Evolutionary conservation across 2,113 vertebrate genomes (phyloP), one percentile per base, ranked within the genome.

Genomic region (Campylomormyrus tamandua): DNA sequence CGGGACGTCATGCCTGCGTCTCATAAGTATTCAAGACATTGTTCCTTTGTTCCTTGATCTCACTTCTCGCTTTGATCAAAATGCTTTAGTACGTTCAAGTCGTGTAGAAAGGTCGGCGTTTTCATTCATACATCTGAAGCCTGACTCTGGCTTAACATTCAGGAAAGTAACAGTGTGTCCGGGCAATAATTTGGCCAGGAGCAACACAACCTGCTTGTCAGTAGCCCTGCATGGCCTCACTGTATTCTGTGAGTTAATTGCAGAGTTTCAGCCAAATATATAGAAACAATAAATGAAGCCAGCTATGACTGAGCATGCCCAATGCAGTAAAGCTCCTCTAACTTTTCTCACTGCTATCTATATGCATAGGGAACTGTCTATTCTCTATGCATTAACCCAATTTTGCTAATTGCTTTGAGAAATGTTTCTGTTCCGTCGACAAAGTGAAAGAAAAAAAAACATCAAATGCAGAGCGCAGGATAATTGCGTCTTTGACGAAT

Each of bases 371-470:
- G 17, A 56, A 87, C 49, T 17, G n/a, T 17, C 5, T 87, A 3
- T 27, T 15, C 84, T 87, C 24, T 27, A 15, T 31, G n/a, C 50
- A 24, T 49, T 21, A 13, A 11, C n/a, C 19, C n/a, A 0, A 5
- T 66, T 90, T 84, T 49, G 88, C 19, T 90, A 90, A 91, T 91
- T 93, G 89, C 90, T 89, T 91, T 90, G 56, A 92, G 89, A 90
- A 90, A 90, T 83, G 48, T 87, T 87, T 89, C 31, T 84, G 45
- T 90, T 49, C 13, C 48, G 15, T 90, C 9, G 50, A 88, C 74
- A 84, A 66, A 66, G 66, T 39, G 66, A 46, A 84, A 11, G 0
- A n/a, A 48, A 83, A 80, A n/a, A 31, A n/a, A 35, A 0, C 48
- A 66, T 27, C 7, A 42, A 27, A 42, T 19, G 27, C 48, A 56